Percentiles rank a stretch among this genome's conserved stretches.
These are phyloP conservation scores for Steromphala cineraria DNA, from an alignment of 2,888 invertebrate species.

Conservation along the genomic window DNA sequence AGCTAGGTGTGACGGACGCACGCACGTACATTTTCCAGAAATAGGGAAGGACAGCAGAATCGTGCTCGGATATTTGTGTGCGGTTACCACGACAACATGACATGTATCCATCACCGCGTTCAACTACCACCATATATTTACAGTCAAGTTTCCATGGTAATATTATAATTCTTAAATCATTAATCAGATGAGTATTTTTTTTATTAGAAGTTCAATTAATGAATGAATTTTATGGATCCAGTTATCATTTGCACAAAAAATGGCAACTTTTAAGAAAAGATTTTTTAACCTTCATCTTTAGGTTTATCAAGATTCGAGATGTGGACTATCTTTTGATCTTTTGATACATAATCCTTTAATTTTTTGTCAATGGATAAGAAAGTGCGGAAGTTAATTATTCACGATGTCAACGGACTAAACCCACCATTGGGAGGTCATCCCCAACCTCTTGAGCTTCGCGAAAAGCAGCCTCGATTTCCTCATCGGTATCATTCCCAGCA, in stretches of 20 bases:
- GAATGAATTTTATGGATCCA: too few species aligned
- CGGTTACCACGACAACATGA: not conserved
- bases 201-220: too few species aligned
- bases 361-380: too few species aligned
- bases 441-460: conserved; percentile 42
- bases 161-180: not conserved
- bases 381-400: not conserved
- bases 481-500: conserved; percentile 51
- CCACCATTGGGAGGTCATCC: conserved; percentile 28
- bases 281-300: too few species aligned
- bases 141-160: not conserved
- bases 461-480: conserved; percentile 61
- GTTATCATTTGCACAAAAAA: too few species aligned
- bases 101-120: not conserved
- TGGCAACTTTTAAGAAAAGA: too few species aligned
- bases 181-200: too few species aligned
- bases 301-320: too few species aligned
- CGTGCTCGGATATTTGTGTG: not conserved
- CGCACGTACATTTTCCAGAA: too few species aligned
- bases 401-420: not conserved
- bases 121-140: not conserved
- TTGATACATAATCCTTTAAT: too few species aligned
- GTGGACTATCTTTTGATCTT: too few species aligned
- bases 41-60: not conserved
- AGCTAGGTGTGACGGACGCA: too few species aligned